Percentiles rank a stretch among this genome's conserved stretches.
phyloP scores from a whole-genome alignment of 1,140 invertebrate genomes.

The Bombyx mori region ASM3026992v2 NC_085123.1:10520501-10521000 shows the following conservation, averaged over 20 bases:
- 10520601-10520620: constrained; percentile 41
- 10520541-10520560: constrained; percentile 12
- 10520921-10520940: constrained; percentile 62
- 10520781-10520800: constrained; percentile 59
- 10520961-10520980: constrained; percentile 51
- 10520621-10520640: constrained; percentile 59
- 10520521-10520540: constrained; percentile 28
- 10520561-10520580: constrained; percentile 29
- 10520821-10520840: constrained; percentile 58
- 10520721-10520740: constrained; percentile 59
- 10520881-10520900: constrained; percentile 59
- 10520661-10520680: constrained; percentile 39
- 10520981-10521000: constrained; percentile 54
- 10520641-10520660: constrained; percentile 50
- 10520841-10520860: constrained; percentile 48
- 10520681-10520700: constrained; percentile 30
- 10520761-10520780: constrained; percentile 54
- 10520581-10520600: constrained; percentile 37
- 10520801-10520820: constrained; percentile 66
- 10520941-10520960: constrained; percentile 48
- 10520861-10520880: constrained; percentile 61
- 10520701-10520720: constrained; percentile 49
- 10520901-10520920: constrained; percentile 61
- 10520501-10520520: constrained; percentile 39
- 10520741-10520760: constrained; percentile 64